phyloP scores from a whole-genome alignment of 2,113 vertebrate genomes.

The Nanger granti region DNA sequence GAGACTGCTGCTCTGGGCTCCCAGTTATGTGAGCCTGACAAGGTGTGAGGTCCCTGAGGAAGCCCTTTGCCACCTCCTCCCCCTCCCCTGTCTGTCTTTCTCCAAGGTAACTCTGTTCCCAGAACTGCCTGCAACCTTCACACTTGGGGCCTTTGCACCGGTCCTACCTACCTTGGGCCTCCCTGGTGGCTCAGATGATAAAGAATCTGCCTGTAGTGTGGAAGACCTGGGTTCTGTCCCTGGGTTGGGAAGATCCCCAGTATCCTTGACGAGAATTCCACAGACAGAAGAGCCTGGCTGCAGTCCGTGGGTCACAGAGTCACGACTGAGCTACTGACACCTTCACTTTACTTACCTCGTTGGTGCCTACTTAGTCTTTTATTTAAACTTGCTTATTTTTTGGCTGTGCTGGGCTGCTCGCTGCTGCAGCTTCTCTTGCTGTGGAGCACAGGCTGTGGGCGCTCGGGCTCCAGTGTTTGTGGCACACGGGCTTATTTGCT shows the following conservation, averaged over 20 bases:
- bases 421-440: accelerated
- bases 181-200: not conserved
- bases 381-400: accelerated
- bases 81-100: not conserved
- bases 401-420: not conserved
- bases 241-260: not conserved
- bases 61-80: not conserved
- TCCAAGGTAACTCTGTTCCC: not conserved
- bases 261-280: not conserved
- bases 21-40: not conserved
- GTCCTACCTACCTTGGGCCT: not conserved
- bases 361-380: accelerated
- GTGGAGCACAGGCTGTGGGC: accelerated
- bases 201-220: not conserved
- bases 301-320: not conserved
- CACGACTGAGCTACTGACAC: not conserved
- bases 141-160: not conserved
- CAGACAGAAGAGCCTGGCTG: not conserved
- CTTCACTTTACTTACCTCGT: not conserved
- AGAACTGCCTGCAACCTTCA: not conserved
- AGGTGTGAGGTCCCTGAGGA: not conserved
- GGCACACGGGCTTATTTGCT: not conserved
- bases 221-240: not conserved
- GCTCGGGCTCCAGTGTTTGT: accelerated
- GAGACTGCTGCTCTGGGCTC: not conserved